phyloP scores from a whole-genome alignment of 2,797 vertebrate species.

The Sebastiscus albofasciatus region DNA sequence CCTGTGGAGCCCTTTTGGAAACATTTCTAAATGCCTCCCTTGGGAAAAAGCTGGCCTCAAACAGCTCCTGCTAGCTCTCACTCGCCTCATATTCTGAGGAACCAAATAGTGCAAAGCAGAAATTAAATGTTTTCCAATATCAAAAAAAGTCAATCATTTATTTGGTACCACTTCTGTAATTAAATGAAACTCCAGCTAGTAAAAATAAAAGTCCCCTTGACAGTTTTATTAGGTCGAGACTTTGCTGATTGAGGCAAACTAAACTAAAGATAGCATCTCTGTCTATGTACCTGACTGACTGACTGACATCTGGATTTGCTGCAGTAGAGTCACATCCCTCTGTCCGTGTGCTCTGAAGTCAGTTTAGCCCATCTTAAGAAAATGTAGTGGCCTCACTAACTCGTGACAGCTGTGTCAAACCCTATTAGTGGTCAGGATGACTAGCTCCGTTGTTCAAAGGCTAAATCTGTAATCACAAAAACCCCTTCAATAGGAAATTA shows the following conservation, averaged over 20 bases:
- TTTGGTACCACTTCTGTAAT: background rate
- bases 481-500: background rate
- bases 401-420: slow-evolving; percentile 65
- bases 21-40: slow-evolving; percentile 31
- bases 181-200: background rate
- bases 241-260: background rate
- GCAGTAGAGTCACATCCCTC: background rate
- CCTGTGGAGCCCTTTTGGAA: background rate
- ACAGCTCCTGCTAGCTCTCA: slow-evolving; percentile 20
- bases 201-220: background rate
- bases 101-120: background rate
- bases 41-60: slow-evolving; percentile 19
- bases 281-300: background rate
- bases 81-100: slow-evolving; percentile 10
- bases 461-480: slow-evolving; percentile 9
- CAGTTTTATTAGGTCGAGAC: background rate
- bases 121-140: background rate
- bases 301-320: background rate
- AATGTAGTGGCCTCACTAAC: slow-evolving; percentile 48
- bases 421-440: slow-evolving; percentile 42
- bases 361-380: slow-evolving; percentile 38
- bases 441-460: slow-evolving; percentile 41
- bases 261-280: background rate
- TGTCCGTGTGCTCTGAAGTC: slow-evolving; percentile 26
- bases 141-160: slow-evolving; percentile 4